phyloP scores from a whole-genome alignment of 1,140 invertebrate species.

The Galendromus occidentalis region DNA sequence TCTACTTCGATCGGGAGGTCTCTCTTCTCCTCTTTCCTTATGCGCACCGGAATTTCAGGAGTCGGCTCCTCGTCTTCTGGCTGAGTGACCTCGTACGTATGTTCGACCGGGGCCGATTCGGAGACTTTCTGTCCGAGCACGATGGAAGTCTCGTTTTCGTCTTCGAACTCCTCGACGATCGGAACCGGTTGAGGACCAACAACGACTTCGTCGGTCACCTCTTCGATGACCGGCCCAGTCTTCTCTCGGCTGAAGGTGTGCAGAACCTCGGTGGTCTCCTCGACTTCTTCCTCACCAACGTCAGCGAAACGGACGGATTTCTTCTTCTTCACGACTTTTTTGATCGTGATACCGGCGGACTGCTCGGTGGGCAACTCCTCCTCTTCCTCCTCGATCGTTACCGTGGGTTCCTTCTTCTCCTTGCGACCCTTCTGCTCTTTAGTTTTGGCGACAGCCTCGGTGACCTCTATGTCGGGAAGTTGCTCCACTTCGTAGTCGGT shows the following conservation, averaged over 20 bases:
- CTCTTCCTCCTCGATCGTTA: slow-evolving; percentile 6
- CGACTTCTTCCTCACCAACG: background rate
- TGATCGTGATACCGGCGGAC: background rate
- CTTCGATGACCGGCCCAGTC: background rate
- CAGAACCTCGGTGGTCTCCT: background rate
- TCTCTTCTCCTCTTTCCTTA: background rate
- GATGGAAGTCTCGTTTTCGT: background rate
- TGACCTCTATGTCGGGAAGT: slow-evolving; percentile 6
- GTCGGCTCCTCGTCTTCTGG: background rate
- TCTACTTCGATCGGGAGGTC: background rate
- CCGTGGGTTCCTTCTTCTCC: background rate
- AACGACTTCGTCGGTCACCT: background rate
- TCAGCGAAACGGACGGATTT: background rate
- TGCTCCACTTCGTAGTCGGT: background rate
- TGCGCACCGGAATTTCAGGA: background rate
- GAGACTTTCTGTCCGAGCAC: background rate
- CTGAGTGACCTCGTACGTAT: background rate
- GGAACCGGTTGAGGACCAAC: background rate
- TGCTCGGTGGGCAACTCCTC: background rate
- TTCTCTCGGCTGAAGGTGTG: background rate
- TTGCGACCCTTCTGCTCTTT: background rate
- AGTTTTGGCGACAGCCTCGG: background rate
- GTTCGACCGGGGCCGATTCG: background rate
- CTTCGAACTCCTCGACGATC: background rate
- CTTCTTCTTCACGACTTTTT: background rate